phyloP scores from a whole-genome alignment of 2,113 vertebrate genomes.

The Neotoma lepida region DNA sequence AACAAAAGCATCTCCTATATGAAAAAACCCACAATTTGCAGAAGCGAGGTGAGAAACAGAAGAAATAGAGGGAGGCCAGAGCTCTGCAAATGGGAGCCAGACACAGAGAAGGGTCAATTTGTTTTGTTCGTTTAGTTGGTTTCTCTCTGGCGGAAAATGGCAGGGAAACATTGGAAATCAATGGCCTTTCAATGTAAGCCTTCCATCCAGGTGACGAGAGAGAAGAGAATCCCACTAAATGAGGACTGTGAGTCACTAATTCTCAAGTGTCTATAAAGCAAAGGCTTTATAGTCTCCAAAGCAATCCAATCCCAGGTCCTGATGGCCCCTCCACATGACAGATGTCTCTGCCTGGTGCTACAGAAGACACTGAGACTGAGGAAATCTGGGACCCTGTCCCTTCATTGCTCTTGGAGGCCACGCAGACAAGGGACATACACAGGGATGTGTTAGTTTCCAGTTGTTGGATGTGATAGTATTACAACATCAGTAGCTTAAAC shows the following conservation, averaged over 20 bases:
- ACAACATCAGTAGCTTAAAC: neutral
- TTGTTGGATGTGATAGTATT: neutral
- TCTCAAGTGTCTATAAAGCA: constrained; percentile 1
- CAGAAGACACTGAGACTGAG: neutral
- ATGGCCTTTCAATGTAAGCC: neutral
- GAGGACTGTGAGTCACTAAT: neutral
- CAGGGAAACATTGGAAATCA: neutral
- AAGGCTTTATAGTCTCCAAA: neutral
- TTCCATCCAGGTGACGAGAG: neutral
- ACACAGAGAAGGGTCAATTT: neutral
- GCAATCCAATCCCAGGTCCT: neutral
- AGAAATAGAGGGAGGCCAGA: neutral
- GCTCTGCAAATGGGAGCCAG: neutral
- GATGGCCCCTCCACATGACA: neutral
- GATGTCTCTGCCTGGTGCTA: neutral
- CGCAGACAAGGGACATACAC: neutral
- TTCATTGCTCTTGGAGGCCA: neutral
- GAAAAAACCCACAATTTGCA: constrained; percentile 13
- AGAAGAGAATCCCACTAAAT: neutral
- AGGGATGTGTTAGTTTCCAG: neutral
- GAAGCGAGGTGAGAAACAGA: constrained; percentile 14
- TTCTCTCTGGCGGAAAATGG: constrained; percentile 37
- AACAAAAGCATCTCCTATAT: neutral
- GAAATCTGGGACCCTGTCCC: neutral
- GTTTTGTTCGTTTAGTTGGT: neutral